Base-by-base conservation (phyloP, 2,113 vertebrate species). In the Nannobrachium achirus region DNA sequence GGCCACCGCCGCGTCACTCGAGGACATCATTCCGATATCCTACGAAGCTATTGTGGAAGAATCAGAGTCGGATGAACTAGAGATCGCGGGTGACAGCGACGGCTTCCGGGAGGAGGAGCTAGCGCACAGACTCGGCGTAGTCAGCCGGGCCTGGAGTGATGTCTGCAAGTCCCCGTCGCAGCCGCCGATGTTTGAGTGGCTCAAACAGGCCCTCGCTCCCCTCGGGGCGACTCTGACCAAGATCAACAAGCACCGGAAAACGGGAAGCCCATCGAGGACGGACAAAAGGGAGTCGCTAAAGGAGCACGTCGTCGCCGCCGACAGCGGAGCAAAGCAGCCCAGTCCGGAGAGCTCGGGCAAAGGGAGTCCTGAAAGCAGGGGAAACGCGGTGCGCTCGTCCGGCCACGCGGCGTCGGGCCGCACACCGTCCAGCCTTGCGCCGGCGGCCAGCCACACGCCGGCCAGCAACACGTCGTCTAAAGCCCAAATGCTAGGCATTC, bases 1-100 rank as follows among this genome's bases (percentile, higher is more conserved):
- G 97, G 96, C 97, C 48, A 95, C 98, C 39, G 96, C 98, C 6
- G 92, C 98, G 51, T 93, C 91, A 16, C 89, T 98, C 81, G 95
- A 96, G 72, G 86, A 86, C 3, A 86, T 97, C 3, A 81, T 99
- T 61, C 95, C 95, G 0, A 79, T 99, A 80, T 91, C 92, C 0
- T 83, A 93, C 1, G 92, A 93, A 33, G 79, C 90, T 0, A 80
- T 97, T 75, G 93, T 95, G 71, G 95, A 97, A 93, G 95, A 92
- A 53, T 92, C 91, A 0, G 92, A 91, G 19, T 84, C 91, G 61
- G 91, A 93, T 58, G 90, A 92, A 69, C 88, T 93, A 60, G 87
- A 89, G 13, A 85, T 93, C 58, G 86, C 93, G 25, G 93, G 93
- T 93, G 55, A 76, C 13, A 93, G n/a, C n/a, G n/a, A n/a, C n/a